Evolutionary conservation across 2,888 invertebrate species (phyloP).

Genomic region (Bembecia ichneumoniformis): DNA sequence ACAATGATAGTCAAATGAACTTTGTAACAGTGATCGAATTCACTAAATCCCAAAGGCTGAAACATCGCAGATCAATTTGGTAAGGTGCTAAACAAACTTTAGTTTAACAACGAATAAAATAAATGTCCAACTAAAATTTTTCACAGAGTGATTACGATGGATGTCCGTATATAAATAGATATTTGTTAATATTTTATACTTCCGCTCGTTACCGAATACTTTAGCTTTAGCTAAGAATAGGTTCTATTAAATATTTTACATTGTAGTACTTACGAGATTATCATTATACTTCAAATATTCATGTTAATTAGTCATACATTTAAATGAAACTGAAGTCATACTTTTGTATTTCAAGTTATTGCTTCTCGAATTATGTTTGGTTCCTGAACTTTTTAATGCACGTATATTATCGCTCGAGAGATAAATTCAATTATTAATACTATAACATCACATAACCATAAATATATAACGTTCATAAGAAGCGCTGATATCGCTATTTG

Average conservation of each 20-base stretch:
- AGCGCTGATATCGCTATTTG: constrained; percentile 47
- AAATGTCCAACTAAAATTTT: constrained; percentile 36
- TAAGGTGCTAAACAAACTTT: constrained; percentile 65
- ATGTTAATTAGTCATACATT: constrained; percentile 40
- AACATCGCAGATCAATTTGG: constrained; percentile 66
- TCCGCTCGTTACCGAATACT: constrained; percentile 69
- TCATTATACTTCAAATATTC: constrained; percentile 28
- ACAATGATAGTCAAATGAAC: constrained; percentile 58
- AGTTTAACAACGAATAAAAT: constrained; percentile 51
- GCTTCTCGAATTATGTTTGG: constrained; percentile 16
- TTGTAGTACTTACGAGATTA: constrained; percentile 27
- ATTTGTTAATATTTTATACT: constrained; percentile 67
- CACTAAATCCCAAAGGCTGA: constrained; percentile 63
- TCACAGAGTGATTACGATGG: constrained; percentile 34
- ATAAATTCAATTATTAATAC: too few relatives aligned
- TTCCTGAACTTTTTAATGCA: constrained; percentile 15
- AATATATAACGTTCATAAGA: constrained; percentile 51
- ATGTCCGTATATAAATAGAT: constrained; percentile 31
- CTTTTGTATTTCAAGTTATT: constrained; percentile 5
- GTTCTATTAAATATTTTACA: constrained; percentile 36
- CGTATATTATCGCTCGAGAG: too few relatives aligned
- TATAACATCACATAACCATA: constrained; percentile 17
- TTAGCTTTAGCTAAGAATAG: constrained; percentile 57
- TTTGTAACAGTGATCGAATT: constrained; percentile 53
- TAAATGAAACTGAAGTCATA: constrained; percentile 31